Conservation (phyloP, 2,797 vertebrate genomes). For the Phrynocephalus guinanensis region DNA sequence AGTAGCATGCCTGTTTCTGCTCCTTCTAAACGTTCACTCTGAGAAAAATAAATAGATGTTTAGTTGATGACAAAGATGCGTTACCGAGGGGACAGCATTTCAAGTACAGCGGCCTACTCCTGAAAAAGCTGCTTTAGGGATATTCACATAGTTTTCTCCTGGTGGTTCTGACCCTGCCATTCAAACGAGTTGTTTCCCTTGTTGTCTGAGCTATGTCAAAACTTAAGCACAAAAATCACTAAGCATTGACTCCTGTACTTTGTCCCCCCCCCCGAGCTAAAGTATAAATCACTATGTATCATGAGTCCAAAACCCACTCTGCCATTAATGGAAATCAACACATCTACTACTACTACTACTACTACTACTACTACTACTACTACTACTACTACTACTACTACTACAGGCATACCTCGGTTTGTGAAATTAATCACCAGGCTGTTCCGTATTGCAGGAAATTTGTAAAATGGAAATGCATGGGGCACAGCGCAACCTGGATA, state of each 20-base stretch:
- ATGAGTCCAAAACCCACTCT: neutral
- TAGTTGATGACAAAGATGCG: neutral
- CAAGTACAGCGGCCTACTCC: too few species aligned
- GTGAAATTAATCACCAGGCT: too few species aligned
- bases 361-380: too few species aligned
- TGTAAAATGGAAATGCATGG: too few species aligned
- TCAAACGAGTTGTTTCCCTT: neutral
- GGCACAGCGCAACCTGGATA: too few species aligned
- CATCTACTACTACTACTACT: too few species aligned
- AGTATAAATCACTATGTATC: neutral
- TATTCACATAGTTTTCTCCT: neutral
- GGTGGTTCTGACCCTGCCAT: neutral
- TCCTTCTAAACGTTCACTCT: neutral
- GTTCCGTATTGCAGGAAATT: too few species aligned
- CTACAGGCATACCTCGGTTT: too few species aligned
- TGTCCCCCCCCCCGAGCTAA: neutral
- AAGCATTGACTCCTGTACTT: neutral
- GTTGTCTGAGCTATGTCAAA: neutral
- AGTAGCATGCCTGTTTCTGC: neutral
- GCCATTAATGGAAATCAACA: neutral
- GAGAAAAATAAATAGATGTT: too few species aligned
- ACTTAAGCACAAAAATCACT: neutral
- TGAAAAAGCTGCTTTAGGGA: neutral
- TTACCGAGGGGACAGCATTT: too few species aligned
- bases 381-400: too few species aligned